Conservation (phyloP, 2,113 vertebrate genomes). For the Cynopterus brachyotis region DNA sequence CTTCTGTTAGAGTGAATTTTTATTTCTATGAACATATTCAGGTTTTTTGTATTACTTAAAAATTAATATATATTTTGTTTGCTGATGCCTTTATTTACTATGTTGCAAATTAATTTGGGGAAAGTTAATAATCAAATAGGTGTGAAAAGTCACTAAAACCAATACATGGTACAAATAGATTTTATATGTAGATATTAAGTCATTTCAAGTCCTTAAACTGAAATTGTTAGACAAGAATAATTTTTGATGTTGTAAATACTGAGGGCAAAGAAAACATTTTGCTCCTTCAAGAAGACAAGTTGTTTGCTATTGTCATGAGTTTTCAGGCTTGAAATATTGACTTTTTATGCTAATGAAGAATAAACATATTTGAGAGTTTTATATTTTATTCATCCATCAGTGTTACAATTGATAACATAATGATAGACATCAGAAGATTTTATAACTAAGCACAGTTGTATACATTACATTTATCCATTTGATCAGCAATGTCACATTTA, state of each 20-base stretch:
- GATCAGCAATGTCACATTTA: not conserved
- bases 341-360: not conserved
- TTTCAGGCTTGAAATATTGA: not conserved
- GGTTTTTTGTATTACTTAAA: not conserved
- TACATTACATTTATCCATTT: not conserved
- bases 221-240: conserved; percentile 16
- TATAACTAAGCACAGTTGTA: not conserved
- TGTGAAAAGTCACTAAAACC: not conserved
- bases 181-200: not conserved
- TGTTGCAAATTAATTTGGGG: not conserved
- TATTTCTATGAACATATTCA: not conserved
- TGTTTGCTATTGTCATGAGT: not conserved
- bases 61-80: not conserved
- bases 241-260: not conserved
- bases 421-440: not conserved
- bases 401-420: not conserved
- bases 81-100: not conserved
- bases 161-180: not conserved
- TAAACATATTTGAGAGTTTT: not conserved
- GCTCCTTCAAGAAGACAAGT: not conserved
- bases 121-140: not conserved
- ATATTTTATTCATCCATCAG: not conserved
- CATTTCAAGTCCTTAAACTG: not conserved
- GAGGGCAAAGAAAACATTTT: not conserved
- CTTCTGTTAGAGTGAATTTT: not conserved